phyloP scores from a whole-genome alignment of 1,140 invertebrate genomes.

The Ditylenchus dipsaci region DNA sequence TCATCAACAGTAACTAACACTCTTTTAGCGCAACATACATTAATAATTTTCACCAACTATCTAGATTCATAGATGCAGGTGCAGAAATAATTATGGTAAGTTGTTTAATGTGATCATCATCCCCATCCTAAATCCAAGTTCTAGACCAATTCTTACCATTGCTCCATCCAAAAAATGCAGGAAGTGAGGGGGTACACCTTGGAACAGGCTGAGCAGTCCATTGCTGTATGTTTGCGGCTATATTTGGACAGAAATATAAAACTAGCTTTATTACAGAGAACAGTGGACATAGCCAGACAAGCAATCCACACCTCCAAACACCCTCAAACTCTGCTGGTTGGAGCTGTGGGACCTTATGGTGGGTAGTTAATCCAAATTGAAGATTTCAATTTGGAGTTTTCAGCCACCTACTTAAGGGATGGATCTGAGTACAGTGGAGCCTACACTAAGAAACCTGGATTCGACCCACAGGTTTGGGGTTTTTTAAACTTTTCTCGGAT shows the following conservation, averaged over 20 bases:
- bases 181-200: slow-evolving; percentile 61
- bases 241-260: background rate
- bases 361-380: slow-evolving; percentile 41
- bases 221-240: slow-evolving; percentile 64
- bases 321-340: slow-evolving; percentile 55
- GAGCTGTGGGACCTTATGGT: slow-evolving; percentile 81
- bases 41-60: background rate
- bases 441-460: slow-evolving; percentile 70
- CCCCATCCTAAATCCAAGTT: no score
- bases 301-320: slow-evolving; percentile 58
- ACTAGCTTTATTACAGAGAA: slow-evolving; percentile 60
- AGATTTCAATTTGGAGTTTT: slow-evolving; percentile 84
- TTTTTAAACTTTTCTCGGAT: background rate
- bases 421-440: slow-evolving; percentile 81
- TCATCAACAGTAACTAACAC: slow-evolving; percentile 23
- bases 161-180: slow-evolving; percentile 72
- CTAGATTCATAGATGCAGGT: slow-evolving; percentile 66
- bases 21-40: no score
- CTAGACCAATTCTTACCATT: slow-evolving; percentile 78
- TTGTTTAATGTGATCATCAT: no score
- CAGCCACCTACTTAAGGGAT: slow-evolving; percentile 66
- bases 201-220: slow-evolving; percentile 62
- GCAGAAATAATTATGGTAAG: slow-evolving; percentile 70
- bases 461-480: slow-evolving; percentile 21
- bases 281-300: slow-evolving; percentile 68